Evolutionary conservation across 2,113 vertebrate genomes (phyloP), one percentile per base, ranked within the genome.

Genomic region (Nycticebus coucang): DNA sequence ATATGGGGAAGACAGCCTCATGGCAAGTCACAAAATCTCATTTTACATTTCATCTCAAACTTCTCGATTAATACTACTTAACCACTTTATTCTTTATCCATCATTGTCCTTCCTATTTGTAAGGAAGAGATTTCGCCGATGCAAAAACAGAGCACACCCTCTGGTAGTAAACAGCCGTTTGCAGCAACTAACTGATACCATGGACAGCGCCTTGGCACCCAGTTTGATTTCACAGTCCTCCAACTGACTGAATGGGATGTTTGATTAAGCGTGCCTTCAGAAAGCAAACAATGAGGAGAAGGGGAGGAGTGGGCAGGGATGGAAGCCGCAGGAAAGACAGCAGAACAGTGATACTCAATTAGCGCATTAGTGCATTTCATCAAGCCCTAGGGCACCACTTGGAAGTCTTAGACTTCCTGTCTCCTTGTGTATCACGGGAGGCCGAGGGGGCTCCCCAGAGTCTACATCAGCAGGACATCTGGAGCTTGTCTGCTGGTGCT

Each of bases 401-500:
- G 89, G 87, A 87, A 96, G 80, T 78, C 74, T 55, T 30, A 17
- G 62, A 45, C 69, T 96, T 97, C 97, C 95, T 95, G 88, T 83
- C 87, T 94, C 86, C 19, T 62, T 30, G 74, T 28, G 8, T 33
- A 66, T 88, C 77, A 62, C 2, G 53, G 60, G 77, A 95, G 90
- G 78, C 84, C 74, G 57, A 55, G 79, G 92, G 92, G 64, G 18
- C 89, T 96, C 92, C 85, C 59, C 60, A 69, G 87, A 82, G 57
- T 87, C 87, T 90, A 30, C 92, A 92, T 50, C 96, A 90, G 72
- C 91, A 90, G 82, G 93, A 95, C 96, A 97, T 94, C 94, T 95
- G 95, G 94, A 92, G 69, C 28, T 4, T 53, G 45, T 96, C 94
- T 93, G 88, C 37, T 2, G 50, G 69, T 89, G 72, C 77, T n/a